Evolutionary conservation across 2,113 vertebrate genomes (phyloP).

Genomic region (Syrmaticus mikado): DNA sequence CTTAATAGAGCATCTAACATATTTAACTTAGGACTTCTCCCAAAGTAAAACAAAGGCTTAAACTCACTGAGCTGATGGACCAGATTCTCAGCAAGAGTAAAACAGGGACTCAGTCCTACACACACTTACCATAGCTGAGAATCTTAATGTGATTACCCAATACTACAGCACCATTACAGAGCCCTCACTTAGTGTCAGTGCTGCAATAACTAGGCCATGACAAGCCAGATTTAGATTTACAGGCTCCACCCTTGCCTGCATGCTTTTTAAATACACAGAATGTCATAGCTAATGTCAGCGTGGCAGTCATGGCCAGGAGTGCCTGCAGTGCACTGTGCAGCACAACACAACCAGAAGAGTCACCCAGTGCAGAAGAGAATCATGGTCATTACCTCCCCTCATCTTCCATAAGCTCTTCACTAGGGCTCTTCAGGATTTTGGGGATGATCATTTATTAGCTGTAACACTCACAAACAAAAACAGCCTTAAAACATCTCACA

Average conservation of each 20-base stretch:
- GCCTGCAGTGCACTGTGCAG: not conserved
- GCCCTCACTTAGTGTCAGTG: not conserved
- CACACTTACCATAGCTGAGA: not conserved
- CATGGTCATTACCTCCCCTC: accelerated
- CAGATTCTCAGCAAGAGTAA: not conserved
- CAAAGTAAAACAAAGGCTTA: not conserved
- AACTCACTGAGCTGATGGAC: accelerated
- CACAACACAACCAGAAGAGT: not conserved
- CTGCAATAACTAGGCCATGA: conserved; percentile 58
- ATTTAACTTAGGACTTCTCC: not conserved
- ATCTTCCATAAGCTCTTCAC: not conserved
- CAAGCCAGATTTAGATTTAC: conserved; percentile 42
- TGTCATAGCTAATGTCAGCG: accelerated
- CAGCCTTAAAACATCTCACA: not conserved
- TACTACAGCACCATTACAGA: not conserved
- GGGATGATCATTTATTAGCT: not conserved
- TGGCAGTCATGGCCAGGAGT: not conserved
- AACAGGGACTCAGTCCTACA: not conserved
- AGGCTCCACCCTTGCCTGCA: conserved; percentile 40
- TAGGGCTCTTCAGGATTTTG: not conserved
- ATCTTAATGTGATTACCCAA: conserved; percentile 53
- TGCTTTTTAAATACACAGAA: not conserved
- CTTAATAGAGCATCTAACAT: not conserved
- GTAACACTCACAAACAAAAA: not conserved
- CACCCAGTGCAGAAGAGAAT: not conserved